Base-by-base conservation (phyloP, 1,140 invertebrate genomes). In the Pachypeltis micranthus region DNA sequence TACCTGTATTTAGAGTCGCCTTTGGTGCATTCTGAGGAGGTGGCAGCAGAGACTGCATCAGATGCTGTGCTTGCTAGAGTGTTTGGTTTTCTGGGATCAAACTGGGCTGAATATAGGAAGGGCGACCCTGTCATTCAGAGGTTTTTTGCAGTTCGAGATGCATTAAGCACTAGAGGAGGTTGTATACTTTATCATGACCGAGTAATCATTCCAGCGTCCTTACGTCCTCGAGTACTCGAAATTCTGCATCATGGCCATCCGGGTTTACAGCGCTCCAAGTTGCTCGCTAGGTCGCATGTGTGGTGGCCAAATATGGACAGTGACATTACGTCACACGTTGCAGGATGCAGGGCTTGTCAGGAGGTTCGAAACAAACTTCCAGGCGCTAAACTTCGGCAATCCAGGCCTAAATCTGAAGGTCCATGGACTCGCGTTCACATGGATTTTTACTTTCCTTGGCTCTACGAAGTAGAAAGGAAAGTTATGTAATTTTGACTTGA, bases 221-320 rank as follows among this genome's bases (percentile, higher is more conserved):
- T 67, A 24, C 57, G 54, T 25, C 16, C 16, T 1, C 1, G 14
- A 24, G 44, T 66, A 26, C 44, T 69, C 14, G 1, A 64, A 28
- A 64, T 67, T 60, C 55, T 67, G 16, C 63, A 69, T 63, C 12
- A 28, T 27, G 70, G 65, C 12, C 70, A 71, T 56, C 4, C 65
- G 1, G 70, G 71, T 14, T 63, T 69, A n/a, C 56, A 56, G 16
- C 70, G 70, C 65, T 71, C 72, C 67, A 72, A 71, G 68, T 58
- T 67, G 21, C 44, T 72, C 1, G 68, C 67, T 4, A 44, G 69
- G 47, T 61, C 61, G 16, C 70, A 68, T 63, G 60, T 63, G 19
- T 69, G 61, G 24, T 71, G 70, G 71, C 54, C 57, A 44, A 34
- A 47, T 12, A 67, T 72, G n/a, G 70, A 72, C 57, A 62, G 39